Evolutionary conservation across 2,888 invertebrate species (phyloP).

Genomic region (Apoda limacodes): DNA sequence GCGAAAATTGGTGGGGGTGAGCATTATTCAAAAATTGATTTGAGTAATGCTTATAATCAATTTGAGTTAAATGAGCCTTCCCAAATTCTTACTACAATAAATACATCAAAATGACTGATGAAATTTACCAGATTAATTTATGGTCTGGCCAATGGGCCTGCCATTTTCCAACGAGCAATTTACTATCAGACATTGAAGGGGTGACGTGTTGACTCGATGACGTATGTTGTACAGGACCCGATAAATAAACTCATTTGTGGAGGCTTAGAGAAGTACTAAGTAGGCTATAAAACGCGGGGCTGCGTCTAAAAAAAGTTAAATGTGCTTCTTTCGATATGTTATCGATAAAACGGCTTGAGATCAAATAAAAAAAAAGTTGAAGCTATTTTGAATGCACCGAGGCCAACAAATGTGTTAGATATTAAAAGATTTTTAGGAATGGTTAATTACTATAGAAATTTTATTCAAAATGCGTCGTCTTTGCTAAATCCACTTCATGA

Average conservation of each 20-base stretch:
- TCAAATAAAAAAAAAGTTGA: slow-evolving; percentile 19
- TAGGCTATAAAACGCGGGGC: slow-evolving; percentile 10
- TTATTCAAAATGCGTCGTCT: slow-evolving; percentile 20
- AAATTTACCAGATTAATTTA: slow-evolving; percentile 17
- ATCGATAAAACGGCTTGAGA: slow-evolving; percentile 17
- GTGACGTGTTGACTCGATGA: slow-evolving; percentile 14
- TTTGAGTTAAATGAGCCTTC: slow-evolving; percentile 12
- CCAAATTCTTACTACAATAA: slow-evolving; percentile 17
- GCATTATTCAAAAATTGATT: slow-evolving; percentile 10
- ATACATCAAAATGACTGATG: slow-evolving; percentile 14
- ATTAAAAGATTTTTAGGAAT: slow-evolving; percentile 22
- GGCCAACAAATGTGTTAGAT: slow-evolving; percentile 16
- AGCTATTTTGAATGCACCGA: slow-evolving; percentile 19
- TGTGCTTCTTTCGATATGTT: slow-evolving; percentile 17
- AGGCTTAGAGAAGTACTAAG: slow-evolving; percentile 8
- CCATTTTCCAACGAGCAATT: slow-evolving; percentile 14
- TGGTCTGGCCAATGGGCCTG: slow-evolving; percentile 15
- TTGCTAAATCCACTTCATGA: slow-evolving; percentile 19
- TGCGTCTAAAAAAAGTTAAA: slow-evolving; percentile 13
- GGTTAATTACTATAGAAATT: slow-evolving; percentile 23
- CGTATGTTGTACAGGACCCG: slow-evolving; percentile 11
- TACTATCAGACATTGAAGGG: slow-evolving; percentile 14
- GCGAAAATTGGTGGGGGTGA: no score
- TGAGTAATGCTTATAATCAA: slow-evolving; percentile 17
- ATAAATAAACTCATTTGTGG: slow-evolving; percentile 7